These are phyloP conservation scores for Nyctalus aviator DNA, from an alignment of 2,797 vertebrate genomes.

Conservation along the genomic window DNA sequence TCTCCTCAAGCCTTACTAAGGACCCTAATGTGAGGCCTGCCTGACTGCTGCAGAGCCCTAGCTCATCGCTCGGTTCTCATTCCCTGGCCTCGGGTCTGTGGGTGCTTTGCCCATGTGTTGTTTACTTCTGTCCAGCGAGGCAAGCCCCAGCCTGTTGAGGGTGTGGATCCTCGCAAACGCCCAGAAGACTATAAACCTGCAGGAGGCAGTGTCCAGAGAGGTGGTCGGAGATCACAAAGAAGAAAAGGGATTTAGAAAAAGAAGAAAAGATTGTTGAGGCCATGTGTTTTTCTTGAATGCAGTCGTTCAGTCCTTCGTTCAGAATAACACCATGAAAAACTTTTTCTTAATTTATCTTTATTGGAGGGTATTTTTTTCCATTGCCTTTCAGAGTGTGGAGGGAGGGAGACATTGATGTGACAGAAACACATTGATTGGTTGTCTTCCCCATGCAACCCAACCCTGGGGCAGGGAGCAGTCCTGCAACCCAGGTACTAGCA, in stretches of 20 bases:
- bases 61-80: neutral
- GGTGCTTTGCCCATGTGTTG: neutral
- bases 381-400: too few species aligned
- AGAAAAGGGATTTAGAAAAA: slow-evolving; percentile 59
- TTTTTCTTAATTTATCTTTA: too few species aligned
- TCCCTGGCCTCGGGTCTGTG: slow-evolving; percentile 35
- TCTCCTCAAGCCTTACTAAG: neutral
- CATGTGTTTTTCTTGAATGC: slow-evolving; percentile 57
- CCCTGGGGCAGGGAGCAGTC: too few species aligned
- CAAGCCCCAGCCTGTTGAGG: slow-evolving; percentile 61
- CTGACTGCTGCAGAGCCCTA: neutral
- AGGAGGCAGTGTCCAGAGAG: slow-evolving; percentile 34
- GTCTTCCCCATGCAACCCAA: too few species aligned
- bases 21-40: neutral
- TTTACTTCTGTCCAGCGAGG: neutral
- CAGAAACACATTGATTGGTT: too few species aligned
- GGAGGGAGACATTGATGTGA: too few species aligned
- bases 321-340: neutral
- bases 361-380: too few species aligned
- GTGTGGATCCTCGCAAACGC: slow-evolving; percentile 23
- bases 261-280: slow-evolving; percentile 50
- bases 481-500: too few species aligned
- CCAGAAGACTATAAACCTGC: slow-evolving; percentile 46
- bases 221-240: slow-evolving; percentile 35
- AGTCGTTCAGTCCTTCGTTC: slow-evolving; percentile 56